Percentiles rank a stretch among this genome's conserved stretches.
These are phyloP conservation scores for Tubiluchus corallicola DNA, from an alignment of 2,888 invertebrate species.

Conservation along the genomic window DNA sequence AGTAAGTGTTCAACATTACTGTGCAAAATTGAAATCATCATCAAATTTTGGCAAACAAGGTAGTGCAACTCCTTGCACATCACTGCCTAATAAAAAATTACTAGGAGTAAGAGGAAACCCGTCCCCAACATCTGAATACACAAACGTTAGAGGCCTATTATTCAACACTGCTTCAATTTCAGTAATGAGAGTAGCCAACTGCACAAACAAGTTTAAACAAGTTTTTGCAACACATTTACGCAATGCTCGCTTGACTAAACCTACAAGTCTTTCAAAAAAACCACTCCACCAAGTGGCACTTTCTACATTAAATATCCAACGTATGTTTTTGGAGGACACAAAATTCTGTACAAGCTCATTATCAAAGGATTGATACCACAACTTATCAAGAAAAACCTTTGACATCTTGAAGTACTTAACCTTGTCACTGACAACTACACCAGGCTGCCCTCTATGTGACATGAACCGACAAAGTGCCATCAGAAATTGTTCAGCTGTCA, in stretches of 20 bases:
- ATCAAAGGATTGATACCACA: neutral
- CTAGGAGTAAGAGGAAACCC: no score
- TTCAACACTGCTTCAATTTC: conserved; percentile 10
- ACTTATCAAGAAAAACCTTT: neutral
- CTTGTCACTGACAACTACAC: neutral
- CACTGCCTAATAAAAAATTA: no score
- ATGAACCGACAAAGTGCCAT: conserved; percentile 1
- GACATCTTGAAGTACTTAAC: neutral
- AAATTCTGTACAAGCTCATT: conserved; percentile 6
- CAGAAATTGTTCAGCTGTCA: conserved; percentile 5
- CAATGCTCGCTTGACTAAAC: conserved; percentile 8
- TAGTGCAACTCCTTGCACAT: no score
- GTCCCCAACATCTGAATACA: no score
- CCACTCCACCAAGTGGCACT: conserved; percentile 9
- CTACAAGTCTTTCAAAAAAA: conserved; percentile 9
- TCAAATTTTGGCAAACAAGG: no score
- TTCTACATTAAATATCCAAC: conserved; percentile 10
- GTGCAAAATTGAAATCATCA: no score
- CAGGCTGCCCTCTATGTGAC: neutral
- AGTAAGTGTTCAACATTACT: no score
- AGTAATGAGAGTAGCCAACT: conserved; percentile 9
- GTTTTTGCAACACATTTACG: conserved; percentile 8
- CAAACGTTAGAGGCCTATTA: conserved; percentile 8
- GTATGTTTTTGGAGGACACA: neutral
- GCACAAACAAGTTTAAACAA: neutral